Evolutionary conservation across 1,140 invertebrate species (phyloP), one percentile per base, ranked within the genome.

Genomic region (Sarcophaga peregrina): DNA sequence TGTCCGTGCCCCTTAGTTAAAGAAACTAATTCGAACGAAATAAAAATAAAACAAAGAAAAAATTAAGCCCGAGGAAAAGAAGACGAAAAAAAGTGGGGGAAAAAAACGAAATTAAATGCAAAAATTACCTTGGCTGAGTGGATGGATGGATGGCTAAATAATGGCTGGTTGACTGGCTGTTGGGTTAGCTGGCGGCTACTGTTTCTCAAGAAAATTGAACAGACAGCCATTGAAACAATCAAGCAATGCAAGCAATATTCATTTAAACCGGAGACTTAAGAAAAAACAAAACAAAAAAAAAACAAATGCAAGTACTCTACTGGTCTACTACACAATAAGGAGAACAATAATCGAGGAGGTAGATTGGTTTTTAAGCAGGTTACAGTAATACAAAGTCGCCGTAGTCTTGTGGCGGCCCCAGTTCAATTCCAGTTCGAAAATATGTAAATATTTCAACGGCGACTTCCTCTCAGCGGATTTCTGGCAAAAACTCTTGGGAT

Each of bases 191-290:
- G 62, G 62, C 62, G 62, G 62, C 62, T 68, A 68, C 62, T 20
- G 62, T 68, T n/a, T 68, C n/a, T 68, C 17, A 68, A 68, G 62
- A 68, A 68, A 68, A 20, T 25, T 68, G 7, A 68, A 68, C 62
- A 68, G 62, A 68, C 62, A 68, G 20, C 62, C 58, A 68, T 37
- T 37, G 25, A 37, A 68, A 68, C 62, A 68, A 25, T 68, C 62
- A 68, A 68, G n/a, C 62, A 68, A 37, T 68, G 62, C 62, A 68
- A 68, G 17, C 62, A 68, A 68, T 68, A 68, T 68, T 68, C 62
- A 68, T 58, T 58, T 58, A 58, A 13, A 13, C 54, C 52, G n/a
- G n/a, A 58, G 10, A 37, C 25, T 37, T 37, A 37, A 37, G 25
- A 37, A 37, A 37, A 37, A n/a, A n/a, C n/a, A n/a, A n/a, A n/a